phyloP scores from a whole-genome alignment of 2,888 invertebrate genomes.

The Rhagophthalmus giganteus region DNA sequence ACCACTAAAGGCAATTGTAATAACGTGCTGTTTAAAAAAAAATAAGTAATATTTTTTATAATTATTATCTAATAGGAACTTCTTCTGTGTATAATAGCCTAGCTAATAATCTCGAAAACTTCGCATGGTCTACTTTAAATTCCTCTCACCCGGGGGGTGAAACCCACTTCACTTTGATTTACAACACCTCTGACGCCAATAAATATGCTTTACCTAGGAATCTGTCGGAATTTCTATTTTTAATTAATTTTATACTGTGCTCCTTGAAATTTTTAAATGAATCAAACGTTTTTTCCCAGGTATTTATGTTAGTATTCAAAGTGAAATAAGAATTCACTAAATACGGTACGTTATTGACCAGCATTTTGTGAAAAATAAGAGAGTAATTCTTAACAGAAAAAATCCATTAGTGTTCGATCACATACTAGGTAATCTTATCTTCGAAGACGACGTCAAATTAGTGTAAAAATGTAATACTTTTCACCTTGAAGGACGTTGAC shows the following conservation, averaged over 20 bases:
- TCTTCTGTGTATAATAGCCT: too few species aligned
- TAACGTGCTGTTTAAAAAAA: too few species aligned
- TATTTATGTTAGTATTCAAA: too few species aligned
- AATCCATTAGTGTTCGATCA: slow-evolving; percentile 10
- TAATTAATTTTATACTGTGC: too few species aligned
- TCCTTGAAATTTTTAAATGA: too few species aligned
- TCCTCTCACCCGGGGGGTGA: slow-evolving; percentile 13
- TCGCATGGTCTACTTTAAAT: slow-evolving; percentile 9
- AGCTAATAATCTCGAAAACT: background rate
- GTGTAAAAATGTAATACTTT: slow-evolving; percentile 10
- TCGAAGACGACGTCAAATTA: slow-evolving; percentile 2
- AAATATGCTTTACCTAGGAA: slow-evolving; percentile 4
- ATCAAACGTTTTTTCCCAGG: too few species aligned
- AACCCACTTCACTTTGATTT: slow-evolving; percentile 20
- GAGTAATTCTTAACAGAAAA: slow-evolving; percentile 4
- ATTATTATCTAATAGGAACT: too few species aligned
- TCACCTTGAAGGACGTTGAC: slow-evolving; percentile 12
- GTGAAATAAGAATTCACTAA: too few species aligned
- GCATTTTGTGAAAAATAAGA: background rate
- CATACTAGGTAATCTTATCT: slow-evolving; percentile 10
- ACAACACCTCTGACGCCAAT: slow-evolving; percentile 12
- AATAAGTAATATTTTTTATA: too few species aligned
- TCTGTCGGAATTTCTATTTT: too few species aligned
- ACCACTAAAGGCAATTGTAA: too few species aligned
- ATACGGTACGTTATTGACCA: too few species aligned